phyloP scores from a whole-genome alignment of 2,113 vertebrate genomes.

The Procavia capensis region DNA sequence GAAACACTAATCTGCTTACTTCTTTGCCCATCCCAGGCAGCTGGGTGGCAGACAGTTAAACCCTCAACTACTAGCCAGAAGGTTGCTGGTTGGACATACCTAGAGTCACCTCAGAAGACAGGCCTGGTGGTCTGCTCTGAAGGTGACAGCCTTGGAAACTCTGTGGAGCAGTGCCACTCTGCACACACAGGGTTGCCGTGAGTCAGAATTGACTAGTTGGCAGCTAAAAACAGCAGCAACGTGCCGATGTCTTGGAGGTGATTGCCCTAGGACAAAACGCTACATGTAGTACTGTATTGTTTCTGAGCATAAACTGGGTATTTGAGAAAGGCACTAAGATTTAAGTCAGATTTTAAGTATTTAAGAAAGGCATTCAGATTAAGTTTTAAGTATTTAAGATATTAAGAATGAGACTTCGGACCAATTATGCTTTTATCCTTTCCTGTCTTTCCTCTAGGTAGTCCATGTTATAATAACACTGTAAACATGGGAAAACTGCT shows the following conservation, averaged over 20 bases:
- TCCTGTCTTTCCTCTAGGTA: not conserved
- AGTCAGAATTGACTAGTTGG: not conserved
- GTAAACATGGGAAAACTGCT: not conserved
- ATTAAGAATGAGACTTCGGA: constrained; percentile 30
- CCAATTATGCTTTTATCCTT: constrained; percentile 12
- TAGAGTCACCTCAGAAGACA: not conserved
- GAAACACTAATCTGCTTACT: not conserved
- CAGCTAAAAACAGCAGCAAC: not conserved
- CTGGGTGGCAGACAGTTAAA: not conserved
- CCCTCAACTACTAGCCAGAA: not conserved
- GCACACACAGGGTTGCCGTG: not conserved
- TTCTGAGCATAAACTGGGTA: not conserved
- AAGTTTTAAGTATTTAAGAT: not conserved
- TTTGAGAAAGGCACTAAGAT: not conserved
- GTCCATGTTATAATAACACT: not conserved
- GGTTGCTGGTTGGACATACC: not conserved
- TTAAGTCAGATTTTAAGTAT: not conserved
- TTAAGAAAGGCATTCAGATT: not conserved
- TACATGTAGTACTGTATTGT: not conserved
- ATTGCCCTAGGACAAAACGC: not conserved
- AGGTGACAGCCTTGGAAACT: not conserved
- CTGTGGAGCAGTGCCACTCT: not conserved
- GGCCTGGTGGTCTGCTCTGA: not conserved
- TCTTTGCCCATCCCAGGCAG: not conserved
- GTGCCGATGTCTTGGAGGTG: not conserved